Conservation (phyloP, 2,888 invertebrate species). For the Mactromeris polynyma region DNA sequence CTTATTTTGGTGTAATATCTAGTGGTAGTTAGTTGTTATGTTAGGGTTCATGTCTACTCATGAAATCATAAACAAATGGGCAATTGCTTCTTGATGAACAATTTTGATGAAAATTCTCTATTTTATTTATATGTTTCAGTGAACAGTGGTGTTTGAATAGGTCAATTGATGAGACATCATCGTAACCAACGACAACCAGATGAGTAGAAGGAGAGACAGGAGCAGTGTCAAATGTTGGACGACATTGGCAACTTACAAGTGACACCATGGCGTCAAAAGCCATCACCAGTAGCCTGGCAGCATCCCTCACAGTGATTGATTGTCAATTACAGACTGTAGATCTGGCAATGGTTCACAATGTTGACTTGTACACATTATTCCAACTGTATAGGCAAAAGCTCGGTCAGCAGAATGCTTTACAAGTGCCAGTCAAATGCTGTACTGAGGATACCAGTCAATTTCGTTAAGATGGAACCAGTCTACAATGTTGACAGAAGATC, state of each 20-base stretch:
- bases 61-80: too few relatives aligned
- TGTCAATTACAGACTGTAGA: neutral
- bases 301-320: slow-evolving; percentile 13
- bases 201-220: slow-evolving; percentile 44
- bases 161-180: slow-evolving; percentile 59
- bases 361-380: neutral
- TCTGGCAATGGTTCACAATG: neutral
- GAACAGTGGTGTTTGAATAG: slow-evolving; percentile 26
- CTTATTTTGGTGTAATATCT: too few relatives aligned
- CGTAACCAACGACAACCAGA: slow-evolving; percentile 72
- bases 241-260: slow-evolving; percentile 35
- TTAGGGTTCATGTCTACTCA: too few relatives aligned
- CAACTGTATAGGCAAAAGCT: neutral
- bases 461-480: slow-evolving; percentile 24
- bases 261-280: slow-evolving; percentile 30
- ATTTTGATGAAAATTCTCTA: too few relatives aligned
- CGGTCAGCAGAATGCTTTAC: neutral
- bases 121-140: slow-evolving; percentile 3
- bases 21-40: too few relatives aligned
- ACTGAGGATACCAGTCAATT: neutral
- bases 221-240: slow-evolving; percentile 61
- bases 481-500: neutral
- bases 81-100: too few relatives aligned
- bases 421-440: neutral
- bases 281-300: slow-evolving; percentile 23